Evolutionary conservation across 2,113 vertebrate genomes (phyloP).

Genomic region (Elanoides forficatus): DNA sequence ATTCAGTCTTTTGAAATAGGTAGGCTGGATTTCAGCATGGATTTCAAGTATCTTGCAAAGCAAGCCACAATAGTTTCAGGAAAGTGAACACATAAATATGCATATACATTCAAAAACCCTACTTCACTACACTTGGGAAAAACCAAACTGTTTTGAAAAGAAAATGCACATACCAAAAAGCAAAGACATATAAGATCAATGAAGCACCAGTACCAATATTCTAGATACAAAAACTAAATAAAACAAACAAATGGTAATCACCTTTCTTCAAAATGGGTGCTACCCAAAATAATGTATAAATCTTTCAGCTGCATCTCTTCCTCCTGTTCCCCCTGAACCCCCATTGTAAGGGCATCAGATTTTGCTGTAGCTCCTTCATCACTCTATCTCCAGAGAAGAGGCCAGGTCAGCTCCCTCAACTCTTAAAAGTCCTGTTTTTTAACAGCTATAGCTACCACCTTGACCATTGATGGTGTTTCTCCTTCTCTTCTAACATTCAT

Average conservation of each 20-base stretch:
- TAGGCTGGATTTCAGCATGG: background rate
- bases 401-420: background rate
- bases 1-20: background rate
- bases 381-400: background rate
- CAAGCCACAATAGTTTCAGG: background rate
- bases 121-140: background rate
- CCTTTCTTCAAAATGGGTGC: background rate
- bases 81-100: background rate
- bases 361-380: background rate
- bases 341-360: fast-evolving
- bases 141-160: background rate
- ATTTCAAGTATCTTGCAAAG: background rate
- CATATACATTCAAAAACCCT: background rate
- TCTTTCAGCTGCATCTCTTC: background rate
- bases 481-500: background rate
- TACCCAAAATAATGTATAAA: background rate
- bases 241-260: background rate
- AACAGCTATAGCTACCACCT: background rate
- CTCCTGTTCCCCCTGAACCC: background rate
- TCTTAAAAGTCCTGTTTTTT: background rate
- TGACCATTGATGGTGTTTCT: background rate
- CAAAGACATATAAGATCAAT: background rate
- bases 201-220: background rate
- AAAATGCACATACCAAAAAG: background rate
- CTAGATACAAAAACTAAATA: background rate